Evolutionary conservation across 2,113 vertebrate genomes (phyloP).

Genomic region (Ascaphus truei): DNA sequence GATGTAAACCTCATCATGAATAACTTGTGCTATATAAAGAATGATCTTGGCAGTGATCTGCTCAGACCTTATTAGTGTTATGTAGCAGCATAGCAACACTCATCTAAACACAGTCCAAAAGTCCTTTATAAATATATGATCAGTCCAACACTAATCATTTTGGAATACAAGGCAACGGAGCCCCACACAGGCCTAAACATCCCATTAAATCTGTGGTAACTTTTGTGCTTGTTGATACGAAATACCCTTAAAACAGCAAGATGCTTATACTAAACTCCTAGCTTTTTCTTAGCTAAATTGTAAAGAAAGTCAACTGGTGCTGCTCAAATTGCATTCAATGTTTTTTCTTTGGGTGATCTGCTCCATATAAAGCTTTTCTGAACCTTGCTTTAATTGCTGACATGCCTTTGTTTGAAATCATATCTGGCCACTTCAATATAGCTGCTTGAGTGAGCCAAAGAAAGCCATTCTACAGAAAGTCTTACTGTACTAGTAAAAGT

Average conservation of each 20-base stretch:
- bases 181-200: neutral
- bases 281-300: neutral
- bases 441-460: neutral
- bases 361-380: neutral
- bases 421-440: neutral
- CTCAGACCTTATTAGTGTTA: neutral
- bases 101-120: neutral
- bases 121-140: neutral
- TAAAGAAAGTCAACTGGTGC: no score
- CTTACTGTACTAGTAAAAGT: neutral
- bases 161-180: neutral
- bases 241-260: neutral
- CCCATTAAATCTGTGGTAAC: neutral
- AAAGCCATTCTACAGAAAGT: neutral
- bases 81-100: slow-evolving; percentile 18
- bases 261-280: no score
- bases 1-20: neutral
- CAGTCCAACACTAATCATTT: neutral
- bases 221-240: neutral
- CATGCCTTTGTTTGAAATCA: slow-evolving; percentile 21
- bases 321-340: no score
- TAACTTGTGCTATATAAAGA: neutral
- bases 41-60: neutral
- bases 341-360: no score
- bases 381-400: neutral